Evolutionary conservation across 2,797 vertebrate genomes (phyloP).

Genomic region (Otus scops): DNA sequence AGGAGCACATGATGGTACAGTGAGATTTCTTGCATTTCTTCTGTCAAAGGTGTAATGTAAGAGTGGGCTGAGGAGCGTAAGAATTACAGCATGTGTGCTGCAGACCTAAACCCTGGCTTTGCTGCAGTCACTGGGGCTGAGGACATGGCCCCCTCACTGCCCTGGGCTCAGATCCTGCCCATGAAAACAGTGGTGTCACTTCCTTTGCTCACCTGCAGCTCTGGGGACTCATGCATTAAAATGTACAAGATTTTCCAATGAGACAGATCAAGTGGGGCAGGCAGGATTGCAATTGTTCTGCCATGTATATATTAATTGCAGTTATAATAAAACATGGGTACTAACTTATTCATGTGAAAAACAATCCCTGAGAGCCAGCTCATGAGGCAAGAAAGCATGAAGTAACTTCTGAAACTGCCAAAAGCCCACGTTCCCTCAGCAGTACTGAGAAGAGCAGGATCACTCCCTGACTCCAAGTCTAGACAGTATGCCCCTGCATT

Average conservation of each 20-base stretch:
- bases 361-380: background rate
- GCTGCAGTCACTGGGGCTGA: background rate
- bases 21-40: background rate
- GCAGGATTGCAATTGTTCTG: background rate
- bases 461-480: background rate
- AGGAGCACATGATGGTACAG: background rate
- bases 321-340: background rate
- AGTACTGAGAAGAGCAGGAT: background rate
- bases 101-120: background rate
- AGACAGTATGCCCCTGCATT: background rate
- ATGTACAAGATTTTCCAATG: background rate
- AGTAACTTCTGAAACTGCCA: conserved; percentile 1
- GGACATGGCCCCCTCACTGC: background rate
- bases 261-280: background rate
- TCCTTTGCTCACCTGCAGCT: background rate
- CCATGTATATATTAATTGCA: background rate
- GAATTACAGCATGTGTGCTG: background rate
- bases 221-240: background rate
- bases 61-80: background rate
- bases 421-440: background rate
- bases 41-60: background rate
- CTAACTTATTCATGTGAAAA: background rate
- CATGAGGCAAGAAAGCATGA: background rate
- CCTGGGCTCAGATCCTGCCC: background rate
- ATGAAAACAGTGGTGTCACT: background rate